Conservation (phyloP, 1,140 invertebrate genomes). For the Drosophila tani region DNA sequence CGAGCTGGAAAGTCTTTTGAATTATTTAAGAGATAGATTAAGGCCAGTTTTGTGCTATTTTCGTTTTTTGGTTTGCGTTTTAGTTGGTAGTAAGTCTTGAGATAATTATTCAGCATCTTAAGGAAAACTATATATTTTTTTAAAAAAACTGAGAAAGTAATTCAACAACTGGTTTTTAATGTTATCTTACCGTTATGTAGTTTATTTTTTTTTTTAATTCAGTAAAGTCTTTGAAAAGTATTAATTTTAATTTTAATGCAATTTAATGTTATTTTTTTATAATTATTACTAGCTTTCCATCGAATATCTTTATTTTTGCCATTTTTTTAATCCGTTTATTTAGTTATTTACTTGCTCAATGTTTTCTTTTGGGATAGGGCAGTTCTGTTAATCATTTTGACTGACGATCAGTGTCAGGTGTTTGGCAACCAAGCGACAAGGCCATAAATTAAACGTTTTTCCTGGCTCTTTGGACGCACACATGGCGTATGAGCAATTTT, state of each 20-base stretch:
- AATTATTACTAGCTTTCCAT: too few species aligned
- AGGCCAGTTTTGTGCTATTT: neutral
- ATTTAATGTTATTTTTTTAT: neutral
- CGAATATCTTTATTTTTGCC: neutral
- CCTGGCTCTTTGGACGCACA: conserved; percentile 18
- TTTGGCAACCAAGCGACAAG: conserved; percentile 57
- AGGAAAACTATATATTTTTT: neutral
- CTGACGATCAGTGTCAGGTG: conserved; percentile 63
- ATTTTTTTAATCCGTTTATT: conserved; percentile 3
- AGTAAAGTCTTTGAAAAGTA: too few species aligned
- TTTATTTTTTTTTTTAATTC: too few species aligned
- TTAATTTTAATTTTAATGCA: neutral
- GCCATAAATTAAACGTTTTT: conserved; percentile 55
- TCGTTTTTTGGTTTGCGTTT: neutral
- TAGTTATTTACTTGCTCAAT: conserved; percentile 2
- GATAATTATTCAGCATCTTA: neutral
- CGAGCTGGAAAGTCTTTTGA: neutral
- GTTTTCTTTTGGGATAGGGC: conserved; percentile 45
- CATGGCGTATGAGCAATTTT: conserved; percentile 67
- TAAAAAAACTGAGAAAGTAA: too few species aligned
- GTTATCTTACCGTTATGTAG: too few species aligned
- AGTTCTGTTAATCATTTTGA: conserved; percentile 42
- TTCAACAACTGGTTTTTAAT: too few species aligned
- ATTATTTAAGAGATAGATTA: neutral
- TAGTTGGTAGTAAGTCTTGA: neutral